Conservation (phyloP, 2,797 vertebrate species). For the Arrhamphus sclerolepis region DNA sequence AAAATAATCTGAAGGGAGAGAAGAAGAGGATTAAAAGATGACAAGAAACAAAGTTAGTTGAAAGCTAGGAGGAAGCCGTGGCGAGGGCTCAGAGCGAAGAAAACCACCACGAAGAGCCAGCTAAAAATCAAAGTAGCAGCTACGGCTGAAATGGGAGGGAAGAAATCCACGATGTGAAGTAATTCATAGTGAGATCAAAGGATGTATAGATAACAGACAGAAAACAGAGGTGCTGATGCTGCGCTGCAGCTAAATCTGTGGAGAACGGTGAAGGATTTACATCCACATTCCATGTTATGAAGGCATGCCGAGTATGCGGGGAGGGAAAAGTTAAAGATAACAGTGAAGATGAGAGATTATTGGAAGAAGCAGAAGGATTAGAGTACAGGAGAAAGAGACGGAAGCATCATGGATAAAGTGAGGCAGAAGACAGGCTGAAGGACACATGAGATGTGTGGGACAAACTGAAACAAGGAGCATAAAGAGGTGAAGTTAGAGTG, state of each 20-base stretch:
- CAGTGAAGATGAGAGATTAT: conserved; percentile 48
- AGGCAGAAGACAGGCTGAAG: conserved; percentile 13
- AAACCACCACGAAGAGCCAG: conserved; percentile 20
- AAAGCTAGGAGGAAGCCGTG: conserved; percentile 39
- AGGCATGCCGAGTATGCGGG: conserved; percentile 1
- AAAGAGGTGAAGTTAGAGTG: conserved; percentile 12
- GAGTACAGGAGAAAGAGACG: conserved; percentile 6
- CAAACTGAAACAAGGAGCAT: conserved; percentile 5
- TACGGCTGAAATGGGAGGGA: conserved; percentile 33
- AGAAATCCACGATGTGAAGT: conserved; percentile 26
- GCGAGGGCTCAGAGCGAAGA: conserved; percentile 20
- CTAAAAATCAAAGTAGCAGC: conserved; percentile 55
- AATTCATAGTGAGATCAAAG: conserved; percentile 64
- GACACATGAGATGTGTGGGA: conserved; percentile 17
- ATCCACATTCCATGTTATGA: conserved; percentile 44
- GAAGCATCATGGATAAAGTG: conserved; percentile 20
- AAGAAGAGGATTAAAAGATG: conserved; percentile 38
- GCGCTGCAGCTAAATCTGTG: conserved; percentile 32
- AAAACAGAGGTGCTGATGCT: conserved; percentile 41
- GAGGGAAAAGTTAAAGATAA: conserved; percentile 27
- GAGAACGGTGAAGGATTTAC: conserved; percentile 57
- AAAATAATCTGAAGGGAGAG: conserved; percentile 26
- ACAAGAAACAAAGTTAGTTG: conserved; percentile 57
- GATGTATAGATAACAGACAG: conserved; percentile 49
- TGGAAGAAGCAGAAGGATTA: conserved; percentile 8